Evolutionary conservation across 2,113 vertebrate genomes (phyloP), one percentile per base, ranked within the genome.

Genomic region (Drymodes brunneopygia): DNA sequence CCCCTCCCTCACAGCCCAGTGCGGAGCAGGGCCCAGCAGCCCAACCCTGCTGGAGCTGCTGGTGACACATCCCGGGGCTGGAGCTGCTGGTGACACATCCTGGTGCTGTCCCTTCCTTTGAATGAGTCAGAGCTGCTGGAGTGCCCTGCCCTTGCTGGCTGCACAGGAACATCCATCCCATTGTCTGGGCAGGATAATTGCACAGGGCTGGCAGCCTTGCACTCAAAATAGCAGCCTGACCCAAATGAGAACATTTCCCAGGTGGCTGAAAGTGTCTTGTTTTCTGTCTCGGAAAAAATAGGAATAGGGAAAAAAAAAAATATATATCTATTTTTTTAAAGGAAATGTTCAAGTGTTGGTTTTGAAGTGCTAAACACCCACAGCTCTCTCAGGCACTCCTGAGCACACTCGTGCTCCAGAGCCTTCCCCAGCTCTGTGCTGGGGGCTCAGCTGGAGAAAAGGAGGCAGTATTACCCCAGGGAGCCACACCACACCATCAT

Each of bases 171-270:
- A 56, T 51, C 81, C 83, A 67, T n/a, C 77, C 78, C 28, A 36
- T 74, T 85, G 87, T 81, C 90, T 93, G 70, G 5, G 3, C n/a
- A 51, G 53, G 57, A 72, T 75, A 85, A 93, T 56, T 92, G 85
- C 79, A 72, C 48, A 48, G 42, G 53, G 57, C 45, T 94, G 83
- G 45, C 90, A 61, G 66, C 40, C 58, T 58, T 75, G 48, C 13
- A 15, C 86, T 82, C 82, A 53, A 12, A 94, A 96, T 40, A 77
- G 31, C 82, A 73, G 45, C 29, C n/a, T 82, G 83, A 67, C 77
- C 88, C 91, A 94, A 88, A 88, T 40, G 57, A 84, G 81, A 94
- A 48, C 31, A 13, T 84, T 51, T 60, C 75, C 40, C 29, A 2
- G 6, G 33, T 44, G 48, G 25, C 35, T 86, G 42, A 31, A 83